Base-by-base conservation (phyloP, 1,140 invertebrate genomes). In the Harpegnathos saltator region DNA sequence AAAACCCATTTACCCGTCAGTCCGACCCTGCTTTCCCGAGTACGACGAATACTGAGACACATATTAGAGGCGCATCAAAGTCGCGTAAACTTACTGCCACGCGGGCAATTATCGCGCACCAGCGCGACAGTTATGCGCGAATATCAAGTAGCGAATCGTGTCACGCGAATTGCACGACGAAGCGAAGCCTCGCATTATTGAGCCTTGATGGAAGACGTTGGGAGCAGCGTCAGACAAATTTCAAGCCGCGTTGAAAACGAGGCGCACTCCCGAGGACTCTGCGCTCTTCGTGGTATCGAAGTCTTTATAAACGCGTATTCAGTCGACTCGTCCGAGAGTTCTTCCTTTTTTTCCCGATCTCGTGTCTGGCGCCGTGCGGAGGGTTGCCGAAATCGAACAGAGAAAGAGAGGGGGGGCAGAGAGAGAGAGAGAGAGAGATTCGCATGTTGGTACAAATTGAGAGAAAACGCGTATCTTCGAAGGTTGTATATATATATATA, bases 41-140 rank as follows among this genome's bases (percentile, higher is more conserved):
- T 63, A 48, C n/a, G 71, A 50, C 24, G 59, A 59, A 48, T n/a
- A n/a, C n/a, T n/a, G 48, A 69, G 71, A 72, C 62, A 59, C 33
- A 22, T 69, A 86, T 84, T 80, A 83, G 22, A 54, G 56, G n/a
- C 61, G 12, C 85, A 75, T 84, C 66, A 78, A 83, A 78, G 72
- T 83, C 72, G 33, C 65, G 68, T 22, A 24, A 78, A 73, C 52
- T 77, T 74, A 65, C 38, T 24, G n/a, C 11, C 44, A 44, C 72
- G 12, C 14, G 54, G 54, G 65, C 68, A 84, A 87, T 88, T 87
- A 88, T 84, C 58, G 52, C 24, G 5, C 44, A 59, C 26, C 14
- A 24, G 73, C 29, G 29, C 29, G 38, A 65, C 56, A 59, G 54
- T 71, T 72, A 50, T 61, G 14, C 38, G 38, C 44, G n/a, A 33